phyloP scores from a whole-genome alignment of 2,888 invertebrate species.

The Sphecodes monilicornis region DNA sequence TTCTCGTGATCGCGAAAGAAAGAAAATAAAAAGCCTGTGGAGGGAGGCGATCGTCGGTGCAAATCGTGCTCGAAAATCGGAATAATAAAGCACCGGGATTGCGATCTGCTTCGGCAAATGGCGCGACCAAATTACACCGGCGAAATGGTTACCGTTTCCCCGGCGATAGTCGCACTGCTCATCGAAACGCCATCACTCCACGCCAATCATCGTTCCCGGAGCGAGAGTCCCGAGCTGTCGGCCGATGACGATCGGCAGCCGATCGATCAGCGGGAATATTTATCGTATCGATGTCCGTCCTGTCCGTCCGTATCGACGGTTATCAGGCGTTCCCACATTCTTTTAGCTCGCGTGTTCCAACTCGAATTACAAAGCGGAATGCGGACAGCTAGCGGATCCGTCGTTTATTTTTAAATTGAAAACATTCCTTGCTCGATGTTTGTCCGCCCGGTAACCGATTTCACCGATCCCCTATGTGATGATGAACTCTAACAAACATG shows the following conservation, averaged over 20 bases:
- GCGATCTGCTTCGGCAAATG: constrained; percentile 39
- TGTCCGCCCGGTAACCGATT: background rate
- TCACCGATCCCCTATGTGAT: background rate
- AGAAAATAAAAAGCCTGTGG: background rate
- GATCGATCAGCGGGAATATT: constrained; percentile 24
- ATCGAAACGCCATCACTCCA: constrained; percentile 54
- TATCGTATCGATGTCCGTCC: background rate
- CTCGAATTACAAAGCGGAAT: background rate
- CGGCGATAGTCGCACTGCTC: constrained; percentile 32
- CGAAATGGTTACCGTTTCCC: constrained; percentile 47
- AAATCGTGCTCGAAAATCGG: background rate
- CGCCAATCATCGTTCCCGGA: constrained; percentile 51
- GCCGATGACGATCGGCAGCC: background rate
- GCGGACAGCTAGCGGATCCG: background rate
- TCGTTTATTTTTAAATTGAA: constrained; percentile 15
- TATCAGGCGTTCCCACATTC: background rate
- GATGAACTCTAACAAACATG: background rate
- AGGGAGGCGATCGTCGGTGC: background rate
- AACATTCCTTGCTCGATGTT: background rate
- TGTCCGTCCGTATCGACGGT: background rate
- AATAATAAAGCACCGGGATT: background rate
- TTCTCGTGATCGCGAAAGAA: background rate
- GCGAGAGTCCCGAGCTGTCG: constrained; percentile 18
- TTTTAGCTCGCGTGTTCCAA: background rate
- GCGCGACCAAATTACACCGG: constrained; percentile 28